Conservation (phyloP, 1,140 invertebrate genomes). For the Cataglyphis hispanica region DNA sequence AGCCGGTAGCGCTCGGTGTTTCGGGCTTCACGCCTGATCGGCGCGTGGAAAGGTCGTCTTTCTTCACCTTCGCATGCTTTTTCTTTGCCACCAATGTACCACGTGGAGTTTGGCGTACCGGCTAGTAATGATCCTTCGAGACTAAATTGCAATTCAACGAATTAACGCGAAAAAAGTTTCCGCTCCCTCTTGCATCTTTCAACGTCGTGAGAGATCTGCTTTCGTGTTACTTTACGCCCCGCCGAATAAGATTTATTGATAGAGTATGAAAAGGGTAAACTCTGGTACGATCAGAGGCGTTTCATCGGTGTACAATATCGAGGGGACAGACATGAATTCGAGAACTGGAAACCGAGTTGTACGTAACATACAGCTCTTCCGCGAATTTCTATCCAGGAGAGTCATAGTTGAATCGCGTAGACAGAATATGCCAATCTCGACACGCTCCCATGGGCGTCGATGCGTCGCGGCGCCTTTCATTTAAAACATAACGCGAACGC, state of each 20-base stretch:
- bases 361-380: slow-evolving; percentile 68
- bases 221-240: background rate
- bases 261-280: background rate
- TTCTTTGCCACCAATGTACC: slow-evolving; percentile 11
- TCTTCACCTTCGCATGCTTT: slow-evolving; percentile 22
- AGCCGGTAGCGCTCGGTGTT: slow-evolving; percentile 69
- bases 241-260: background rate
- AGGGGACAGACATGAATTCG: slow-evolving; percentile 19
- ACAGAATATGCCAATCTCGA: slow-evolving; percentile 80
- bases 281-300: background rate
- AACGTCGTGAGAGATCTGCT: background rate
- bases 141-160: slow-evolving; percentile 17
- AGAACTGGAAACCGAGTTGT: slow-evolving; percentile 58
- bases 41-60: slow-evolving; percentile 64
- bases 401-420: slow-evolving; percentile 56
- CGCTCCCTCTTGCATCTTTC: background rate
- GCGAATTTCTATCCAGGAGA: slow-evolving; percentile 65
- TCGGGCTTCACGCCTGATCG: slow-evolving; percentile 74
- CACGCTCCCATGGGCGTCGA: slow-evolving; percentile 76
- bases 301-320: no score
- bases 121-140: slow-evolving; percentile 34
- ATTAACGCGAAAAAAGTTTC: slow-evolving; percentile 8
- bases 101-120: background rate
- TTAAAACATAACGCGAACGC: slow-evolving; percentile 73
- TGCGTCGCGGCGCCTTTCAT: slow-evolving; percentile 79